Base-by-base conservation (phyloP, 2,797 vertebrate genomes). In the Pipistrellus kuhlii region DNA sequence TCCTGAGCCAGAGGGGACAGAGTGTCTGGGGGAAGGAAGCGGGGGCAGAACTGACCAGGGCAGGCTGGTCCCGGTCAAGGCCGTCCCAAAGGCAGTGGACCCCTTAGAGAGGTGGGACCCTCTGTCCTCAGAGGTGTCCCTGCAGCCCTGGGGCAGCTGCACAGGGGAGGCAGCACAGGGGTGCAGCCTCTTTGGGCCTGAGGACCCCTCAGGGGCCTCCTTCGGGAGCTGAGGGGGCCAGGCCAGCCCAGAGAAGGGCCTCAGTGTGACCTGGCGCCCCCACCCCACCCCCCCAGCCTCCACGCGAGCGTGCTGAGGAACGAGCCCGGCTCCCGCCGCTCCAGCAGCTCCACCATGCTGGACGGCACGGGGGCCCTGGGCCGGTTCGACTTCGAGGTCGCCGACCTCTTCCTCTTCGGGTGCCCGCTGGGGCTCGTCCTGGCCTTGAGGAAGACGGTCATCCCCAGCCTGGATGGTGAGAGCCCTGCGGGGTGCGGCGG, bases 321-420 rank as follows among this genome's bases (percentile, higher is more conserved):
- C 0, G 99, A 99, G 53, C 97, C 98, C 0, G 96, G 97, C 1
- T 99, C 99, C 13, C 98, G 99, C 91, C 95, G 98, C 76, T 99
- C 99, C 0, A 99, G 99, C 95, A 99, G 99, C 97, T 99, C 99
- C 95, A 99, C 98, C 0, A 98, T 99, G 98, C 93, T 99, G 98
- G 99, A 99, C 0, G 98, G 98, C 71, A 0, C 94, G 0, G 96
- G 98, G 84, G 97, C 97, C 46, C 97, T 99, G 78, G 99, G 99
- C 64, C 99, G 98, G 97, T 99, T 99, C 96, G 99, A 99, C 91
- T 99, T 99, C 95, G 99, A 99, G 97, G 99, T 99, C 95, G 98
- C 99, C 0, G 99, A 99, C 97, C 99, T 99, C 98, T 99, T 99
- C 98, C 98, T 99, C 94, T 99, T 99, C 18, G 99, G 99, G 14